Evolutionary conservation across 2,797 vertebrate species (phyloP).

Genomic region (Fratercula arctica): DNA sequence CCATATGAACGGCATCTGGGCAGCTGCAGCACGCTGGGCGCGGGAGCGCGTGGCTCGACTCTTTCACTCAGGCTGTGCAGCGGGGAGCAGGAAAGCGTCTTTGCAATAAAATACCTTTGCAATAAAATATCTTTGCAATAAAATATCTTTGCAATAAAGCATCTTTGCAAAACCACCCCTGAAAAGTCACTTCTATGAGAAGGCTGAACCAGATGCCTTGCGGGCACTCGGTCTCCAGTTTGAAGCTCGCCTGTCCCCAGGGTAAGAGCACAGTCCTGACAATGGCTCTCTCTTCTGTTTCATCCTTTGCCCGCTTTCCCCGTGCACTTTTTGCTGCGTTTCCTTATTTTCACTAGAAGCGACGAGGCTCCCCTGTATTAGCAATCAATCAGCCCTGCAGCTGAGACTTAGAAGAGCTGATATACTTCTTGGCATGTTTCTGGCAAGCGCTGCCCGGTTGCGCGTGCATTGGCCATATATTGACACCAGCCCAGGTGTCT

Average conservation of each 20-base stretch:
- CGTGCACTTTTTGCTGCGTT: not conserved
- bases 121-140: not conserved
- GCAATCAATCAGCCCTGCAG: not conserved
- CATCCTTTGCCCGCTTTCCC: not conserved
- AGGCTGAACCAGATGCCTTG: not conserved
- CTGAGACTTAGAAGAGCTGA: not conserved
- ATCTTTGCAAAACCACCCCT: not conserved
- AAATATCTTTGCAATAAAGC: not conserved
- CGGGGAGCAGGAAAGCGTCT: not conserved
- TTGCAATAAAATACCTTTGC: not conserved
- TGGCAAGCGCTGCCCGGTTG: not conserved
- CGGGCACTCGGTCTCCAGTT: not conserved
- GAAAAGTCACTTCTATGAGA: not conserved
- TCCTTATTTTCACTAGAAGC: not conserved
- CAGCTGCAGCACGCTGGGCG: not conserved
- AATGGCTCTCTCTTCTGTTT: not conserved
- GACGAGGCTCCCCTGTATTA: not conserved
- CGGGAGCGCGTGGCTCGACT: not conserved
- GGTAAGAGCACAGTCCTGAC: not conserved
- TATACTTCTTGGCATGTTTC: not conserved
- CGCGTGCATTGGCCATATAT: not conserved
- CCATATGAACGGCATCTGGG: not conserved
- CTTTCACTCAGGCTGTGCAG: not conserved
- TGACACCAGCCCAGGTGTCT: not conserved
- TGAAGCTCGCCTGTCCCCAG: not conserved